These are phyloP conservation scores for Acleris emargana DNA, from an alignment of 2,888 invertebrate genomes.

Conservation along the genomic window DNA sequence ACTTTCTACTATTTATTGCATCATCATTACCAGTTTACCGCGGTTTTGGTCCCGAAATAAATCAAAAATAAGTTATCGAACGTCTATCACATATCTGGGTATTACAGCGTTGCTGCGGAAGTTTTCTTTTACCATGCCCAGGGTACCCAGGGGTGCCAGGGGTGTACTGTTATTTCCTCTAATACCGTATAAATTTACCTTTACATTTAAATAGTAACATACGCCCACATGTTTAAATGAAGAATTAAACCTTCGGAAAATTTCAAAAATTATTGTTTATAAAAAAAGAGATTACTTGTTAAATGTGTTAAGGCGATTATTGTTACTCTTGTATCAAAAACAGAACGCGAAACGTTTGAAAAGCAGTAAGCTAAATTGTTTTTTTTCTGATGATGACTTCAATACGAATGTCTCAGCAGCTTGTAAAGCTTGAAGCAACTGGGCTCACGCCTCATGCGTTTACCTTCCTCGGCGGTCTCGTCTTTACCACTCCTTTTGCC, in stretches of 20 bases:
- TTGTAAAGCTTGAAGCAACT: conserved; percentile 10
- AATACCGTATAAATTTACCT: conserved; percentile 41
- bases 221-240: too few species aligned
- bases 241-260: too few species aligned
- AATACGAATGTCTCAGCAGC: neutral
- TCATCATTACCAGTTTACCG: conserved; percentile 7
- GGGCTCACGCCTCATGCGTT: conserved; percentile 38
- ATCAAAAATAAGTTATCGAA: conserved; percentile 5
- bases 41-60: conserved; percentile 11
- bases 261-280: too few species aligned
- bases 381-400: neutral
- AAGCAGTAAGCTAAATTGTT: neutral
- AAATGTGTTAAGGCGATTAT: too few species aligned
- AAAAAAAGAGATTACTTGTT: too few species aligned
- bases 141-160: conserved; percentile 60
- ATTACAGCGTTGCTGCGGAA: conserved; percentile 47
- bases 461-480: conserved; percentile 69
- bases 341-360: neutral
- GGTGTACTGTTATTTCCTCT: conserved; percentile 73
- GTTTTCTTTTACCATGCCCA: conserved; percentile 63
- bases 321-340: too few species aligned
- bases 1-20: neutral
- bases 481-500: conserved; percentile 71
- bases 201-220: neutral
- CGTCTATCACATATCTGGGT: conserved; percentile 22